Percentiles rank a stretch among this genome's conserved stretches.
phyloP scores from a whole-genome alignment of 2,113 vertebrate genomes.

The Serilophus lunatus region DNA sequence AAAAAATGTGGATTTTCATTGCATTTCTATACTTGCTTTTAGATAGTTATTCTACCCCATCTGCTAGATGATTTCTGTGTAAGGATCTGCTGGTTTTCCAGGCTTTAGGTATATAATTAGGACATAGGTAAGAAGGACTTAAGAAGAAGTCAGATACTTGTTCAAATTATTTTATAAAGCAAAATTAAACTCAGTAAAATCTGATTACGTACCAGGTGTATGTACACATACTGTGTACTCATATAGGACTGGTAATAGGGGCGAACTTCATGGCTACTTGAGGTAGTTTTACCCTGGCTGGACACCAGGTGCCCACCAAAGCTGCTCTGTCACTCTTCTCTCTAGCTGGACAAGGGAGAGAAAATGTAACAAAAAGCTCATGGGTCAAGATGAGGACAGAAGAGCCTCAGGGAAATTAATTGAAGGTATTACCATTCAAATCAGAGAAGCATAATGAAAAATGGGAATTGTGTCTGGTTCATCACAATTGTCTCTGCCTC shows the following conservation, averaged over 20 bases:
- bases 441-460: background rate
- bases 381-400: background rate
- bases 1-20: background rate
- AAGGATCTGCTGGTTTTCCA: background rate
- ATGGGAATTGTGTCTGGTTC: background rate
- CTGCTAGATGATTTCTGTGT: background rate
- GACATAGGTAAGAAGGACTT: background rate
- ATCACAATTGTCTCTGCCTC: background rate
- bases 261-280: background rate
- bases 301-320: background rate
- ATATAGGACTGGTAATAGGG: background rate
- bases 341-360: background rate
- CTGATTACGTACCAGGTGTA: background rate
- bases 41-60: background rate
- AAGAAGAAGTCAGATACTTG: background rate
- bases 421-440: background rate
- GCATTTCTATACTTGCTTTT: background rate
- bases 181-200: background rate
- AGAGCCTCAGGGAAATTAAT: background rate
- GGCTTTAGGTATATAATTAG: background rate
- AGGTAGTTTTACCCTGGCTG: background rate
- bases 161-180: background rate
- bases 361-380: too few relatives aligned
- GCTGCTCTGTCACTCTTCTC: background rate
- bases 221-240: background rate